Evolutionary conservation across 1,140 invertebrate species (phyloP).

Genomic region (Drosophila triauraria): DNA sequence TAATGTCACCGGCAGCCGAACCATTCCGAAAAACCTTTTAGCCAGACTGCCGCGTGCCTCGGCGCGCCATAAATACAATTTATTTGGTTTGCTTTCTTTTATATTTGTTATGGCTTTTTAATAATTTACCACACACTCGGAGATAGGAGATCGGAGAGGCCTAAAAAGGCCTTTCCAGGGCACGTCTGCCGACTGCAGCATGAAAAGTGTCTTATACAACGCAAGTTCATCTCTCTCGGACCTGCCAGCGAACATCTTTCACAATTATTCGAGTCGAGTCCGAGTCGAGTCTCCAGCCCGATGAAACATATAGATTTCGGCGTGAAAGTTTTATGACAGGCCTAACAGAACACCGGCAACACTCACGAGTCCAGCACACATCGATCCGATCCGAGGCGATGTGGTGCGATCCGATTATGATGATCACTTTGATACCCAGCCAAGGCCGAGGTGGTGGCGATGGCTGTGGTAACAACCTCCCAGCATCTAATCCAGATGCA

Average conservation of each 20-base stretch:
- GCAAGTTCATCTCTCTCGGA: conserved; percentile 23
- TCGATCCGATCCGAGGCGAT: background rate
- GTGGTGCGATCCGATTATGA: conserved; percentile 52
- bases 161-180: conserved; percentile 19
- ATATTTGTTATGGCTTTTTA: conserved; percentile 68
- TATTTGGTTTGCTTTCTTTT: conserved; percentile 80
- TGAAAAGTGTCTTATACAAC: conserved; percentile 71
- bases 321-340: conserved; percentile 74
- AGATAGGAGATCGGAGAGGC: background rate
- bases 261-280: conserved; percentile 36
- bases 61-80: conserved; percentile 72
- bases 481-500: conserved; percentile 71
- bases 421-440: conserved; percentile 61
- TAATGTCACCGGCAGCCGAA: conserved; percentile 59
- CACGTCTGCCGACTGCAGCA: conserved; percentile 53
- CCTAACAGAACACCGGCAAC: conserved; percentile 54
- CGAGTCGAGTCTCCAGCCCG: conserved; percentile 23
- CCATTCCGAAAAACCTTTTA: conserved; percentile 54
- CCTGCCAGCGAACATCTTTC: conserved; percentile 31
- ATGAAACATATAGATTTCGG: conserved; percentile 80
- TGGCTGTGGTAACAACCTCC: conserved; percentile 42
- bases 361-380: conserved; percentile 5
- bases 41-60: conserved; percentile 67
- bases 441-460: conserved; percentile 37
- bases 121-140: conserved; percentile 62